Evolutionary conservation across 2,797 vertebrate species (phyloP).

Genomic region (Poeciliopsis turneri): DNA sequence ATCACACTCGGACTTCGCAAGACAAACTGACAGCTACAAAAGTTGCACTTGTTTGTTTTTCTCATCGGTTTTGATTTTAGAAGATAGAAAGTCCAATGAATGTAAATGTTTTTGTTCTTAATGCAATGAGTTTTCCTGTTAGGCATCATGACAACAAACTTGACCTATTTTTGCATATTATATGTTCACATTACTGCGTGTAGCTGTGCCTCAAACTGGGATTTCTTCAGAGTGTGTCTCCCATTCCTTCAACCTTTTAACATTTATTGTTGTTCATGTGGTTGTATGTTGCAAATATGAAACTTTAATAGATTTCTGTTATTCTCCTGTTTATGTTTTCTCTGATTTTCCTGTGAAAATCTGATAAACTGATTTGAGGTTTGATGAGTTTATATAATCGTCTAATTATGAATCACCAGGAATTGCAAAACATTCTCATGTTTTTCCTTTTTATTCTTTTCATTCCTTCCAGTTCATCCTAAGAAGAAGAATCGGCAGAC

Average conservation of each 20-base stretch:
- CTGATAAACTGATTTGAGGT: neutral
- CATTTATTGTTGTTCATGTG: neutral
- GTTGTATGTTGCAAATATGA: neutral
- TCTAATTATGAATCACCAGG: neutral
- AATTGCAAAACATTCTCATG: neutral
- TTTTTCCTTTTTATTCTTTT: constrained; percentile 13
- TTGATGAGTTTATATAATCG: neutral
- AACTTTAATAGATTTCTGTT: neutral
- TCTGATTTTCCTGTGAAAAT: neutral
- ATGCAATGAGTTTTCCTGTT: neutral
- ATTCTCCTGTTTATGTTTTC: neutral
- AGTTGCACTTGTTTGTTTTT: neutral
- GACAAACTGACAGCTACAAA: neutral
- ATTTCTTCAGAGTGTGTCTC: neutral
- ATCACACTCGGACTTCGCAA: neutral
- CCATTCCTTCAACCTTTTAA: neutral
- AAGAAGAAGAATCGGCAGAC: constrained; percentile 92
- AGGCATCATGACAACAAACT: neutral
- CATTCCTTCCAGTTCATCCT: constrained; percentile 73
- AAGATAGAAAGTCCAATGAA: neutral
- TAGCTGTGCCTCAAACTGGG: neutral
- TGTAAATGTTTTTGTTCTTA: neutral
- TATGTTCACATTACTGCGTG: neutral
- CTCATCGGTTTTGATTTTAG: neutral
- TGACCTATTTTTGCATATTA: neutral